A percentile compares a stretch with the other conserved stretches of the same genome.
These are phyloP conservation scores for Alouatta caraya DNA, from an alignment of 2,797 vertebrate genomes.

Conservation along the genomic window DNA sequence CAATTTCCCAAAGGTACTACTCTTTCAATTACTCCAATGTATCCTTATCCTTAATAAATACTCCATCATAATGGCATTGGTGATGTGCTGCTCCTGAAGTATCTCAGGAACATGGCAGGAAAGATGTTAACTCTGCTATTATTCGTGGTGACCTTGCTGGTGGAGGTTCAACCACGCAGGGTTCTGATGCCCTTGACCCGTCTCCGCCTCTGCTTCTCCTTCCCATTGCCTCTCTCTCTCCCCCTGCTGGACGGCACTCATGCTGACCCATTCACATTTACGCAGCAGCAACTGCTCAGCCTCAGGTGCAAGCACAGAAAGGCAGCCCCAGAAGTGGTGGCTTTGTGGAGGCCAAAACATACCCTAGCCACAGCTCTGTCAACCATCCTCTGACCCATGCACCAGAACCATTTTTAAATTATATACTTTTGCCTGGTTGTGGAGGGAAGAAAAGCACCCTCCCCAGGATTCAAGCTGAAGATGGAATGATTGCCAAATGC, in stretches of 20 bases:
- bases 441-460: slow-evolving; percentile 18
- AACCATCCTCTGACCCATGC: slow-evolving; percentile 63
- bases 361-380: neutral
- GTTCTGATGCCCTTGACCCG: neutral
- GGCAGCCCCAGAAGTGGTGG: neutral
- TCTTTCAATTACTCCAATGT: neutral
- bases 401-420: slow-evolving; percentile 74
- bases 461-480: slow-evolving; percentile 71
- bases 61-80: neutral
- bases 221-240: neutral
- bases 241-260: neutral
- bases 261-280: neutral
- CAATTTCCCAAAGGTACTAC: neutral
- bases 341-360: neutral
- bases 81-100: neutral
- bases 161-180: neutral
- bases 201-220: neutral
- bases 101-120: neutral
- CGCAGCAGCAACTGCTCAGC: neutral
- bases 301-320: neutral
- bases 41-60: neutral
- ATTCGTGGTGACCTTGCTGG: neutral
- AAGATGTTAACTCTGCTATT: neutral
- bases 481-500: slow-evolving; percentile 79
- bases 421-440: slow-evolving; percentile 64